Base-by-base conservation (phyloP, 2,113 vertebrate genomes). In the Columbina picui region DNA sequence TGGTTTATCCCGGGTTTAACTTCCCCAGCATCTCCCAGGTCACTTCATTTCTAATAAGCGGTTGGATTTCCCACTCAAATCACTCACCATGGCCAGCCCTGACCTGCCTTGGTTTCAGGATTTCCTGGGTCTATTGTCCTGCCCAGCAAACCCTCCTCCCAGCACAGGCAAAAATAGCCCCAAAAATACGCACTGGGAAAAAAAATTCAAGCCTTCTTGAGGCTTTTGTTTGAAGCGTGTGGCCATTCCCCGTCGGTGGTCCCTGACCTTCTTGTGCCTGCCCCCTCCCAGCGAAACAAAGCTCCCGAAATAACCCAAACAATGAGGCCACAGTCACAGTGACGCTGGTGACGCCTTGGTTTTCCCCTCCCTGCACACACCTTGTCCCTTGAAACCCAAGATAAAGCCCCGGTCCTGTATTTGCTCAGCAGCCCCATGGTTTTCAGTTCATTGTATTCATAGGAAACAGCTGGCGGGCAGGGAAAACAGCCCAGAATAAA, bases 31-130 rank as follows among this genome's bases (percentile, higher is more conserved):
- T 12, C 39, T 47, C 32, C 36, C 5, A 2, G 55, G 19, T 25
- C 59, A 23, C 2, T 10, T 67, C 22, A 9, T 89, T 93, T 91
- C 84, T 29, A 21, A 41, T 45, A 89, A 96, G 8, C 0, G 1
- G 30, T 26, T 19, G 20, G 3, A 8, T 32, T 93, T 85, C 87
- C 60, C 55, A 5, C 50, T 74, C 0, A 0, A 20, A 2, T 3
- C 1, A 1, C n/a, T 59, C 4, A 0, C 43, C 43, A 14, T 3
- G 0, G 27, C 23, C 2, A 0, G n/a, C 29, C 39, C 19, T 2
- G 4, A 22, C 15, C 30, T 2, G 5, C 25, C 43, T 45, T 45
- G 43, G 43, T 45, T 18, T 45, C 43, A 45, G 43, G 43, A 45
- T 45, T 45, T 45, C 43, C 43, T 19, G 43, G 43, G 43, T 45